Conservation (phyloP, 2,113 vertebrate species). For the Aramus guarauna region DNA sequence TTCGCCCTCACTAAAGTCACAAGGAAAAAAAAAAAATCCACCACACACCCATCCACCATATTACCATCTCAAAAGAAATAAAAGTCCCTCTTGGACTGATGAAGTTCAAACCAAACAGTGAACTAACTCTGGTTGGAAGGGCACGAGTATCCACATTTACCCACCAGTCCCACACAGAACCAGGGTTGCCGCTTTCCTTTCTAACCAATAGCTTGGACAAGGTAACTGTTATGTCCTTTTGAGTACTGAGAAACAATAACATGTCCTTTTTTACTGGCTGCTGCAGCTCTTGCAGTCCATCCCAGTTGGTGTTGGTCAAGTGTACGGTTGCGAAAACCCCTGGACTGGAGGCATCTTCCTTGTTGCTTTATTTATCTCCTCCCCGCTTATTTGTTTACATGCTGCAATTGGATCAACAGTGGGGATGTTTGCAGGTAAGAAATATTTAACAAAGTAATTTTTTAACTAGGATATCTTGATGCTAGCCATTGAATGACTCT, state of each 20-base stretch:
- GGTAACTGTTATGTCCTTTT: not conserved
- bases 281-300: slow-evolving; percentile 87
- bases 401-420: slow-evolving; percentile 86
- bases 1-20: not conserved
- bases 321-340: slow-evolving; percentile 91
- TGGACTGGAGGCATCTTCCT: slow-evolving; percentile 91
- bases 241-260: not conserved
- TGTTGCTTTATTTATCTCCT: slow-evolving; percentile 87
- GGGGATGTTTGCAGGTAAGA: slow-evolving; percentile 88
- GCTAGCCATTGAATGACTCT: not conserved
- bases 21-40: not conserved
- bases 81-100: not conserved
- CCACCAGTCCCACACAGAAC: not conserved
- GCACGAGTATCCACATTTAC: too few species aligned
- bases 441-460: not conserved
- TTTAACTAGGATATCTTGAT: not conserved
- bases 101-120: not conserved
- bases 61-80: not conserved
- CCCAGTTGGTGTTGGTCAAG: slow-evolving; percentile 87
- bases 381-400: slow-evolving; percentile 87
- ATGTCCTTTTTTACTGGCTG: not conserved
- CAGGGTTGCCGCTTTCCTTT: not conserved
- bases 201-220: not conserved
- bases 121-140: not conserved
- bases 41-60: too few species aligned